Base-by-base conservation (phyloP, 2,797 vertebrate genomes). In the Danio albolineatus region DNA sequence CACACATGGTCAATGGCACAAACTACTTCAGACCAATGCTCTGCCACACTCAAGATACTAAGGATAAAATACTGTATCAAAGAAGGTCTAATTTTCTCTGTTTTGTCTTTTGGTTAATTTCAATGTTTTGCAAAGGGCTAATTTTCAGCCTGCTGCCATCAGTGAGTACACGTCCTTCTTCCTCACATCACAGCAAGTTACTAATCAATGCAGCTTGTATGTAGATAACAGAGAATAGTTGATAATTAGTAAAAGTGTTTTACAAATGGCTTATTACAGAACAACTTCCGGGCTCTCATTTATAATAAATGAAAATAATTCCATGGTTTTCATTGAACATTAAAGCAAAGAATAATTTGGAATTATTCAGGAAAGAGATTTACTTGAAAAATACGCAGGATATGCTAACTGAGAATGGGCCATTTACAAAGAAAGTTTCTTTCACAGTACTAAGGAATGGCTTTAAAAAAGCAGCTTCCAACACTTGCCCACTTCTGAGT, bases 1-100 rank as follows among this genome's bases (percentile, higher is more conserved):
- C 14, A 13, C 36, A 43, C 14, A 14, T 13, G 16, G 10, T 46
- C 60, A 65, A 7, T 59, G 56, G 49, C 21, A 67, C 57, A 78
- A 49, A 73, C 61, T 38, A 53, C 13, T 8, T 72, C 38, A 71
- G 54, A 36, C 41, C 16, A 57, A 39, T 43, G 16, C 36, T 78
- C 17, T 41, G 36, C 21, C 7, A 73, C 16, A 17, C 44, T 57
- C 38, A 48, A 65, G 16, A 70, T n/a, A 7, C 9, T 64, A 39
- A 19, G 14, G 67, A 66, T 12, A 36, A 59, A 48, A 60, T 38
- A 21, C 7, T 53, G 14, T 19, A 62, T 51, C 6, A 14, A 8
- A 78, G 41, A 7, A 14, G 10, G n/a, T 7, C 7, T 49, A 12
- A 41, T 60, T 70, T 8, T 70, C 8, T 4, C 0, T 41, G 17